These are phyloP conservation scores for Boleophthalmus pectinirostris DNA, from an alignment of 2,113 vertebrate species.

Conservation along the genomic window DNA sequence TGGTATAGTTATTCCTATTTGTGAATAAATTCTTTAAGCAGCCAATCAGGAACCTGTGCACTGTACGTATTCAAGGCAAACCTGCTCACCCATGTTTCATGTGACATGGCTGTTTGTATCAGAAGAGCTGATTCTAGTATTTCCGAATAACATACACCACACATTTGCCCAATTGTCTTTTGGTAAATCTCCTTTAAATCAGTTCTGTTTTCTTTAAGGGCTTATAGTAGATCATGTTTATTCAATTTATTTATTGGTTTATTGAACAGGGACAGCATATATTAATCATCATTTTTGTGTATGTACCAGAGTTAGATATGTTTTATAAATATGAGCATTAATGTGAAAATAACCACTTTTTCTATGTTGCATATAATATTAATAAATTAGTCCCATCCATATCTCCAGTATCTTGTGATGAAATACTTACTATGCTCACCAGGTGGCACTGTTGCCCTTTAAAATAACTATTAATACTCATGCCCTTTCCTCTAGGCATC, in stretches of 20 bases:
- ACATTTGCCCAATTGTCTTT: not conserved
- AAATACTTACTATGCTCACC: slow-evolving; percentile 37
- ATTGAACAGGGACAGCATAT: no score
- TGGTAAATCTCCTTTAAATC: not conserved
- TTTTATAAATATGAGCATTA: not conserved
- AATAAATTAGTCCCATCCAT: no score
- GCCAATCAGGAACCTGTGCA: not conserved
- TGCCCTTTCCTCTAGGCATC: not conserved
- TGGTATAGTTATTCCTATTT: not conserved
- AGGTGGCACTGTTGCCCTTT: slow-evolving; percentile 72
- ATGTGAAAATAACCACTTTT: not conserved
- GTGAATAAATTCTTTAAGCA: not conserved
- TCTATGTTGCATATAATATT: not conserved
- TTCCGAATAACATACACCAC: not conserved
- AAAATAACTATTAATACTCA: not conserved
- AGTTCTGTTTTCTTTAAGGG: not conserved
- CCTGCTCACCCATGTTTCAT: not conserved
- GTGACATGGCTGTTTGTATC: not conserved
- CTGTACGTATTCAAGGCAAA: not conserved
- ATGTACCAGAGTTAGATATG: no score
- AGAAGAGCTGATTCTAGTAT: not conserved
- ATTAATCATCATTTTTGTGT: no score
- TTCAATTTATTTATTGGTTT: not conserved
- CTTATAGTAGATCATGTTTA: not conserved
- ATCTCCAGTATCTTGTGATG: not conserved